Base-by-base conservation (phyloP, 1,140 invertebrate genomes). In the Ladona fulva region DNA sequence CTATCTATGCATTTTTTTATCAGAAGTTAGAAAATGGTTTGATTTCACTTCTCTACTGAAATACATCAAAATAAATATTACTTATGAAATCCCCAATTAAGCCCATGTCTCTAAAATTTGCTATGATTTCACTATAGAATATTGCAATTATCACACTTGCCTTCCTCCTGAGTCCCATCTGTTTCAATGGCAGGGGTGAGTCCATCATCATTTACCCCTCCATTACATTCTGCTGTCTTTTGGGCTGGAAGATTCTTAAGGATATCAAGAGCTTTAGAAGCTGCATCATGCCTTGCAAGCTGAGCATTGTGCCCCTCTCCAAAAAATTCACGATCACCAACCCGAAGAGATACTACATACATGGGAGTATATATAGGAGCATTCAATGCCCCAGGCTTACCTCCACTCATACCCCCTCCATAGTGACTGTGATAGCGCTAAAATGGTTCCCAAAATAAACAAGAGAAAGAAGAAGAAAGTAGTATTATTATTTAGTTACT, bases 261-360 rank as follows among this genome's bases (percentile, higher is more conserved):
- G 44, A 92, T 88, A 80, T 90, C 89, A n/a, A 95, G 85, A 25
- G 94, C 93, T 81, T 92, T 90, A 74, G 91, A 88, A 5, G 96
- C 96, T 0, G 96, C 96, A 85, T 95, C 94, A 84, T 98, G 96
- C 37, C 95, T 89, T 19, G 96, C 96, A 25, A 92, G 91, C 85
- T 98, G 95, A 66, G 93, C 90, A 0, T 94, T 96, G 24, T 88
- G 84, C 24, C 97, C 95, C 85, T 94, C 91, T 24, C 95, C 96
- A 78, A 92, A 89, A 84, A 96, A 98, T 83, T 95, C 93, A 42
- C 92, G 88, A 76, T 92, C 89, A 74, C 95, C 96, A 77, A 98
- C 94, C 84, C 90, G 88, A 81, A 93, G 85, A 5, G 85, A 85
- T n/a, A 89, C 88, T 12, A 77, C 78, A 79, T 79, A 66, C 52